Conservation (phyloP, 2,113 vertebrate genomes). For the Microcebus tavaratra region DNA sequence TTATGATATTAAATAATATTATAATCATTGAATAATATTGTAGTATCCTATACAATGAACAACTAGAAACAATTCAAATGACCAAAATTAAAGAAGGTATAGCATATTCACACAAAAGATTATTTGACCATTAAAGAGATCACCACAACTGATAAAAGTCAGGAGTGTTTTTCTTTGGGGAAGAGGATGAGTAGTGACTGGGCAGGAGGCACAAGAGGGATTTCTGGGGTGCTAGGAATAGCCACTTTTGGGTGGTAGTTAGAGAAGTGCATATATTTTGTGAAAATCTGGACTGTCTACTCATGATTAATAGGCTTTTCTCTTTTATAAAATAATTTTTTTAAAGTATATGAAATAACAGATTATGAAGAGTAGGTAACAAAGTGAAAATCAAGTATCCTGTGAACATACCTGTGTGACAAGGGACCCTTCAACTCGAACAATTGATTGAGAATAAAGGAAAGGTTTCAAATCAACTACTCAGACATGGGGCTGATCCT, state of each 20-base stretch:
- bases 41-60: background rate
- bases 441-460: background rate
- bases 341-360: background rate
- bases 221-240: background rate
- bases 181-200: background rate
- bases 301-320: background rate
- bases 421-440: background rate
- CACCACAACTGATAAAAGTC: background rate
- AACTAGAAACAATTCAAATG: background rate
- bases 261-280: background rate
- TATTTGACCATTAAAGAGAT: background rate
- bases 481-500: background rate
- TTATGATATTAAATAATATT: background rate
- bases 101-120: background rate
- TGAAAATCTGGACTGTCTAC: conserved; percentile 8
- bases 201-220: background rate
- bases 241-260: background rate
- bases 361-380: conserved; percentile 2
- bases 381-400: background rate
- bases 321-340: background rate
- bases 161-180: background rate
- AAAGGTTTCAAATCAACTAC: background rate
- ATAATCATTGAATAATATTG: background rate
- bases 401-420: background rate
- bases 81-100: background rate